These are phyloP conservation scores for Leucania comma DNA, from an alignment of 2,888 invertebrate species.

Conservation along the genomic window DNA sequence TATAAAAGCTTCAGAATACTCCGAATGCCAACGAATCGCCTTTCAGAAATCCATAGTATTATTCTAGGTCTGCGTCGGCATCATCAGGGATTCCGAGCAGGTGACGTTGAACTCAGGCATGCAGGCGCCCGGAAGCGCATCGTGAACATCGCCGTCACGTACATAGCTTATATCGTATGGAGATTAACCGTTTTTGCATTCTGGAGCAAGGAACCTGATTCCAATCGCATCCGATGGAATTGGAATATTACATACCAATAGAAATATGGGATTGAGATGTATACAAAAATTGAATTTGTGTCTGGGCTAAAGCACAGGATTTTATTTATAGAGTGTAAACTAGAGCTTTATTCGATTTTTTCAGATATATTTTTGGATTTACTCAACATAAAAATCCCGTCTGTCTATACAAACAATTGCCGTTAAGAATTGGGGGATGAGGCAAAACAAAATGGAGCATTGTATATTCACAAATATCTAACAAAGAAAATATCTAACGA, in stretches of 20 bases:
- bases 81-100: constrained; percentile 12
- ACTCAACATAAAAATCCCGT: not conserved
- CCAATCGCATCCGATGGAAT: not conserved
- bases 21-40: constrained; percentile 10
- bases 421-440: not conserved
- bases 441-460: not conserved
- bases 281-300: constrained; percentile 16
- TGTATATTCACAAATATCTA: constrained; percentile 7
- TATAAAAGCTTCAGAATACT: not conserved
- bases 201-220: constrained; percentile 16
- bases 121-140: not conserved
- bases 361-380: not conserved
- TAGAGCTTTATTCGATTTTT: not conserved
- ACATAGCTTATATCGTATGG: constrained; percentile 18
- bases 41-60: constrained; percentile 7
- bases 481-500: no score
- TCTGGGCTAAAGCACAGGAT: not conserved
- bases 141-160: not conserved
- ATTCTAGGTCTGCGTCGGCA: constrained; percentile 6
- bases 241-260: not conserved
- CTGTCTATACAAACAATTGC: not conserved
- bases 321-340: constrained; percentile 7
- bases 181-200: constrained; percentile 24
- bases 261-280: constrained; percentile 6
- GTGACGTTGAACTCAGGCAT: not conserved